Evolutionary conservation across 1,140 invertebrate genomes (phyloP), one percentile per base, ranked within the genome.

Genomic region (Pollicipes pollicipes): DNA sequence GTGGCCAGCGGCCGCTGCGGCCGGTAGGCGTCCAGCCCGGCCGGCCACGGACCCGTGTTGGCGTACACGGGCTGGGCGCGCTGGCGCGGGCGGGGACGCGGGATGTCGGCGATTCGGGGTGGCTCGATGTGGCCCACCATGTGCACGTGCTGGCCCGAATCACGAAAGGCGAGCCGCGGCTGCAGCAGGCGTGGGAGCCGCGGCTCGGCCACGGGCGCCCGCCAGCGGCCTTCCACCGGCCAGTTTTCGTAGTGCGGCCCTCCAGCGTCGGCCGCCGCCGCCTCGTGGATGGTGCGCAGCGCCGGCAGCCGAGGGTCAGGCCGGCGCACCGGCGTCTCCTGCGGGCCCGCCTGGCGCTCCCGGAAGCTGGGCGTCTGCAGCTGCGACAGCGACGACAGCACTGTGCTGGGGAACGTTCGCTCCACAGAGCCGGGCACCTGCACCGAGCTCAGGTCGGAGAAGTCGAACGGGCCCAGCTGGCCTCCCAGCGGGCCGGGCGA

Each of bases 401-500:
- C 73, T 6, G 79, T 79, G 37, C 76, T 78, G 37, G 88, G 88
- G 75, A 88, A 87, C 0, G 90, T 91, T 37, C 88, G 83, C 76
- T 92, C 90, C 0, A 83, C 86, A 69, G 89, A 90, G 74, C 88
- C 89, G 37, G 87, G 85, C 76, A 89, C 88, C 21, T 85, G 82
- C n/a, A 92, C 90, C 17, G 89, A 91, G 80, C 90, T 92, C 73
- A 93, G 83, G 79, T 92, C 90, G 77, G 87, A 90, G 76, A 90
- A 88, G 79, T 79, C 82, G 64, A 66, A 66, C 64, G 64, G 64
- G 6, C 64, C 64, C 27, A 66, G 64, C 28, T 66, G 64, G 76
- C 83, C 78, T 69, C 70, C 76, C 45, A 75, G 70, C 63, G 79
- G 76, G 3, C 78, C 78, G 10, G 88, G 88, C 68, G 87, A 88